Conservation (phyloP, 2,113 vertebrate genomes). For the Tachuris rubrigastra region DNA sequence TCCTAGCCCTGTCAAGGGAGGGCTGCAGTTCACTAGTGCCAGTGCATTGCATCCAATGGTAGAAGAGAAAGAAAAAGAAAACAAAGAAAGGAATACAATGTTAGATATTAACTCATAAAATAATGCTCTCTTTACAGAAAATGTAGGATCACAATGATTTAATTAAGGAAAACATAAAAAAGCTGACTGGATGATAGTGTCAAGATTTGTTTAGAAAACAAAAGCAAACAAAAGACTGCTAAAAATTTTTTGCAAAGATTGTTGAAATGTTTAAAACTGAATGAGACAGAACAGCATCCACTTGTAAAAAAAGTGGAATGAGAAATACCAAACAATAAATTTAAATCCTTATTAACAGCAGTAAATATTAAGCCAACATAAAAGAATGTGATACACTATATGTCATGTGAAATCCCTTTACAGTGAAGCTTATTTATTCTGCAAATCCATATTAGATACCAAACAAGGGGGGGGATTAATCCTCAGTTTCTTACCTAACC, state of each 20-base stretch:
- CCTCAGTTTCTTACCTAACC: constrained; percentile 81
- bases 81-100: constrained; percentile 87
- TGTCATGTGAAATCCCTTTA: constrained; percentile 38
- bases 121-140: constrained; percentile 78
- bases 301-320: constrained; percentile 62
- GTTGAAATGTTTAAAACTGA: constrained; percentile 49
- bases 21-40: constrained; percentile 98
- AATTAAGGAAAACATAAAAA: constrained; percentile 70
- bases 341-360: constrained; percentile 44
- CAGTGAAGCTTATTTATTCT: constrained; percentile 14
- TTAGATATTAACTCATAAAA: constrained; percentile 86
- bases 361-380: constrained; percentile 63
- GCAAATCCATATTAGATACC: background rate
- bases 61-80: constrained; percentile 86
- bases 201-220: constrained; percentile 66
- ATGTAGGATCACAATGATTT: constrained; percentile 74
- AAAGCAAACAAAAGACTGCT: constrained; percentile 72
- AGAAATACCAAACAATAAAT: constrained; percentile 61
- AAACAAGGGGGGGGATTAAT: background rate
- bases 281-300: constrained; percentile 59
- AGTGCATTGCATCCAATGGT: constrained; percentile 87
- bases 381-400: constrained; percentile 60
- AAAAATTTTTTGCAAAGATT: constrained; percentile 33
- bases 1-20: constrained; percentile 96
- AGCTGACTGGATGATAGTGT: constrained; percentile 62